A percentile compares a stretch with the other conserved stretches of the same genome.
Evolutionary conservation across 2,888 invertebrate genomes (phyloP).

Genomic region (Nomada ferruginata): DNA sequence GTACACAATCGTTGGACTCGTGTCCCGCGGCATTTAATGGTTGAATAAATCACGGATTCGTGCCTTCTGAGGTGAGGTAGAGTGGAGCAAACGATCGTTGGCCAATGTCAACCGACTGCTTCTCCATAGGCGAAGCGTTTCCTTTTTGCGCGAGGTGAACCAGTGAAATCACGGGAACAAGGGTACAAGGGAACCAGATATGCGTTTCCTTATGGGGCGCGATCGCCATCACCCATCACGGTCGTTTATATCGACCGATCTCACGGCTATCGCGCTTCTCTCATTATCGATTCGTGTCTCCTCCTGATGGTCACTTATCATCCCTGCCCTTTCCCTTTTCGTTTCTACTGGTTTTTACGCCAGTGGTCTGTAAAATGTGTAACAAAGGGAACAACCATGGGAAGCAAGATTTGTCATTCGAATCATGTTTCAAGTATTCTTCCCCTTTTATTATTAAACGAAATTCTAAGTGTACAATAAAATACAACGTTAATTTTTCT

Average conservation of each 20-base stretch:
- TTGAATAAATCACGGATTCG: conserved; percentile 31
- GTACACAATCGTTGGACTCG: background rate
- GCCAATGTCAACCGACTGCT: conserved; percentile 57
- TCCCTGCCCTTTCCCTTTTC: no score
- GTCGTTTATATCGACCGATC: conserved; percentile 36
- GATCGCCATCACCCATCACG: conserved; percentile 49
- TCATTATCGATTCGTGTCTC: background rate
- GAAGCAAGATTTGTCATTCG: no score
- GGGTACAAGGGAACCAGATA: conserved; percentile 35
- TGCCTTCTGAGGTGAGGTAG: background rate
- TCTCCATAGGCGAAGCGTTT: conserved; percentile 65
- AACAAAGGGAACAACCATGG: no score
- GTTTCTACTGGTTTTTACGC: no score
- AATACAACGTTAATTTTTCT: no score
- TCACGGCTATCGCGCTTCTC: conserved; percentile 30
- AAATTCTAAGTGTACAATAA: no score
- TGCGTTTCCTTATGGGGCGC: conserved; percentile 77
- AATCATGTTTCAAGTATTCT: no score
- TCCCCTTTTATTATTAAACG: no score
- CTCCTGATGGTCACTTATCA: no score
- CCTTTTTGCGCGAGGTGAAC: conserved; percentile 76
- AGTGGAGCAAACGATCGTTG: conserved; percentile 19
- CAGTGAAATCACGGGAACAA: conserved; percentile 61
- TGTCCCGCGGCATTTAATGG: conserved; percentile 5
- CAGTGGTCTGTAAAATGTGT: no score